Evolutionary conservation across 1,140 invertebrate species (phyloP).

Genomic region (Drosophila rufa): DNA sequence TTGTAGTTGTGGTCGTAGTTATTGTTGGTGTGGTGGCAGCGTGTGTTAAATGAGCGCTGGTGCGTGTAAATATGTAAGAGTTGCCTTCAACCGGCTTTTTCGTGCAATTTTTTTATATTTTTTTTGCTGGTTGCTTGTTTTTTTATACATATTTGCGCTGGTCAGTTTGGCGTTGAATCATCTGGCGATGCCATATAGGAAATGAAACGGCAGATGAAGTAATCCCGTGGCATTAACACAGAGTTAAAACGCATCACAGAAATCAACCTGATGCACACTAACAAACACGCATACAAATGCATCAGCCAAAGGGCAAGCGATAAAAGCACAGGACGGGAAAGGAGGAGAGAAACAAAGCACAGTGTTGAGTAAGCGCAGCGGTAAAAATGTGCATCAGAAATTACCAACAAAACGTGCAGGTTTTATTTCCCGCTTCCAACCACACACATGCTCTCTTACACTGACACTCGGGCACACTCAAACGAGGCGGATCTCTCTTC

Average conservation of each 20-base stretch:
- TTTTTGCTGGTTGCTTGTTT: slow-evolving; percentile 34
- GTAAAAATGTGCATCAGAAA: slow-evolving; percentile 50
- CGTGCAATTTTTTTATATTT: slow-evolving; percentile 53
- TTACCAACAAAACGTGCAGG: slow-evolving; percentile 24
- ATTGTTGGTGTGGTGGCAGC: slow-evolving; percentile 38
- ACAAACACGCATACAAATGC: slow-evolving; percentile 17
- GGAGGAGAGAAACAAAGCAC: slow-evolving; percentile 32
- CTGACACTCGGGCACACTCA: neutral
- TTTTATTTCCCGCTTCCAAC: slow-evolving; percentile 28
- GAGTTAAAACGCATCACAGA: slow-evolving; percentile 47
- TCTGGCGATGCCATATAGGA: slow-evolving; percentile 64
- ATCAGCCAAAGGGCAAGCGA: slow-evolving; percentile 27
- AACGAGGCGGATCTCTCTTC: slow-evolving; percentile 1
- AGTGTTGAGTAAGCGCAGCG: slow-evolving; percentile 53
- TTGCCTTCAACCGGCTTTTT: slow-evolving; percentile 83
- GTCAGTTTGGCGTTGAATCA: slow-evolving; percentile 67
- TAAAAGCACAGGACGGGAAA: slow-evolving; percentile 14
- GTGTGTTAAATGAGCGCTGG: slow-evolving; percentile 81
- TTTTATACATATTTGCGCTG: slow-evolving; percentile 58
- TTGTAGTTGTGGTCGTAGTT: slow-evolving; percentile 20
- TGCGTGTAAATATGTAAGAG: slow-evolving; percentile 83
- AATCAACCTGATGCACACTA: slow-evolving; percentile 59
- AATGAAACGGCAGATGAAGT: slow-evolving; percentile 77
- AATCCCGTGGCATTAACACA: slow-evolving; percentile 59
- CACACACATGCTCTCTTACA: slow-evolving; percentile 16